Conservation (phyloP, 35 echinoderm and acorn worm genomes). For the Amphiura filiformis region DNA sequence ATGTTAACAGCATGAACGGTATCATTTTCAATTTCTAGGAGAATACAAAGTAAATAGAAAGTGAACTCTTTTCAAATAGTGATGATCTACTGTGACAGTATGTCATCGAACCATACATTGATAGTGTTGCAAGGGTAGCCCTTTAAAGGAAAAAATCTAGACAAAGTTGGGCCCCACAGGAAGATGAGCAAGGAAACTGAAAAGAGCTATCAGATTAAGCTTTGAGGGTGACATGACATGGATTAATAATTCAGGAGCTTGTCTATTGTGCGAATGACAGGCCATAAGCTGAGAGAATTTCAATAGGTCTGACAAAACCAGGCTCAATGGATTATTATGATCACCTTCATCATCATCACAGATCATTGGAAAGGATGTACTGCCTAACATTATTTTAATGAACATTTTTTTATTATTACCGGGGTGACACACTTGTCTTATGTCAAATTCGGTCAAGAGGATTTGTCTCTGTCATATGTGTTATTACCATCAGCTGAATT, state of each 20-base stretch:
- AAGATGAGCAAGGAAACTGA: neutral
- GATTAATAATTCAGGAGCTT: neutral
- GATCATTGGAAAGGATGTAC: neutral
- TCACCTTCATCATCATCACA: neutral
- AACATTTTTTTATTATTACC: no score
- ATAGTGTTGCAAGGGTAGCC: neutral
- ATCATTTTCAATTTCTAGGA: neutral
- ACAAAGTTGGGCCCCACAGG: neutral
- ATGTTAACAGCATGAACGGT: no score
- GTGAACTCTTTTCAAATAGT: neutral
- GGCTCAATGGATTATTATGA: neutral
- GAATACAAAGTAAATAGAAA: neutral
- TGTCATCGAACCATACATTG: neutral
- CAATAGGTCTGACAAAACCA: neutral
- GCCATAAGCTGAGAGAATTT: neutral
- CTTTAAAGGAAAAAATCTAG: neutral
- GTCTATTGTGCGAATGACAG: neutral
- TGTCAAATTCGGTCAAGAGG: neutral
- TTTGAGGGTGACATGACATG: neutral
- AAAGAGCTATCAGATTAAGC: neutral
- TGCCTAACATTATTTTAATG: no score
- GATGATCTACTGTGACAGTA: neutral
- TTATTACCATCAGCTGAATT: no score
- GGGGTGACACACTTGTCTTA: no score
- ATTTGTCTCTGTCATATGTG: neutral